Conservation (phyloP, 64 coral and sea anemone genomes). For the Catalaphyllia jardinei region DNA sequence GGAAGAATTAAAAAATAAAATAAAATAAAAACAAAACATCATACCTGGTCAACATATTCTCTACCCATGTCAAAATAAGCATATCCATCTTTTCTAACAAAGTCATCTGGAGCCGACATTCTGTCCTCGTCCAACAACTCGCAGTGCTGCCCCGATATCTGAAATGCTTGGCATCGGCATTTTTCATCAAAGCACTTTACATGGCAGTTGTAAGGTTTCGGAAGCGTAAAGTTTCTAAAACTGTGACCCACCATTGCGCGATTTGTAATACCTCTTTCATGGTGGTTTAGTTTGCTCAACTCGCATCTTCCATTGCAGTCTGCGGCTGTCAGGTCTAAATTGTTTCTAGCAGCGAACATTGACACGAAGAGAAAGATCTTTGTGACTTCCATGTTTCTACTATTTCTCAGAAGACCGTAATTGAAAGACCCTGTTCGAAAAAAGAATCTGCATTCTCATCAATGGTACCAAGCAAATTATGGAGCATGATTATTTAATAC, state of each 20-base stretch:
- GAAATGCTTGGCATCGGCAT: constrained; percentile 49
- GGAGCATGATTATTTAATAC: too few relatives aligned
- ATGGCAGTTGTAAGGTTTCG: background rate
- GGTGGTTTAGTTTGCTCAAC: background rate
- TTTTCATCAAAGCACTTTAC: background rate
- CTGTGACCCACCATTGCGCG: background rate
- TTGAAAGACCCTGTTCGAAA: too few relatives aligned
- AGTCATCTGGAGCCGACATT: background rate
- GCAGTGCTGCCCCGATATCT: constrained; percentile 37
- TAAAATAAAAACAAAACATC: background rate
- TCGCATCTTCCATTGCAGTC: constrained; percentile 2
- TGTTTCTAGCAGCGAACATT: background rate
- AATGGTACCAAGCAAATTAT: too few relatives aligned
- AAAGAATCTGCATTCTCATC: too few relatives aligned
- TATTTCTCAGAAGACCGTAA: too few relatives aligned
- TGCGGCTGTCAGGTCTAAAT: background rate
- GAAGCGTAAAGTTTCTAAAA: constrained; percentile 7
- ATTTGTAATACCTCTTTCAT: background rate
- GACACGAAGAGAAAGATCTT: too few relatives aligned
- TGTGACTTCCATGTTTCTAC: too few relatives aligned
- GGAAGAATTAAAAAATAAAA: background rate
- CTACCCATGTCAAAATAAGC: constrained; percentile 32
- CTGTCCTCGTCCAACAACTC: constrained; percentile 54
- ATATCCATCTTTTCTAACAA: background rate
- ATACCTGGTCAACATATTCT: constrained; percentile 18